These are phyloP conservation scores for Netelia fuscicornis DNA, from an alignment of 2,888 invertebrate species.

Conservation along the genomic window DNA sequence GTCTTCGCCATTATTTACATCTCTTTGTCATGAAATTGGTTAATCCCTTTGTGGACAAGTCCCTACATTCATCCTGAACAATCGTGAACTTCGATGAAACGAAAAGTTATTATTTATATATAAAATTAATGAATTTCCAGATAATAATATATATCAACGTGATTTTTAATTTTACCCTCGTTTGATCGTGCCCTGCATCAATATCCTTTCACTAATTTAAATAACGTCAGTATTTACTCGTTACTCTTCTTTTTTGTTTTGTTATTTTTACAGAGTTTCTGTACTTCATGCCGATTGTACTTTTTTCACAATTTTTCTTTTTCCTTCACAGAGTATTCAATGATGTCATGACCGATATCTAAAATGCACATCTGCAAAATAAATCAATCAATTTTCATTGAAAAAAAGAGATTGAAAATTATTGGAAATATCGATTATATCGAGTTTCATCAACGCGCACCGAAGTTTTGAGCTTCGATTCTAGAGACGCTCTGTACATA, in stretches of 20 bases:
- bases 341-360: slow-evolving; percentile 16
- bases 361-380: slow-evolving; percentile 14
- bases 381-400: slow-evolving; percentile 1
- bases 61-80: not conserved
- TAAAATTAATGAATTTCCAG: not conserved
- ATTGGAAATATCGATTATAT: too few relatives aligned
- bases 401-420: not conserved
- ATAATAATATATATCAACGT: not conserved
- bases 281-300: slow-evolving; percentile 23
- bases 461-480: not conserved
- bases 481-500: not conserved
- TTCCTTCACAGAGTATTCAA: not conserved
- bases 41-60: not conserved
- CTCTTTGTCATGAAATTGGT: slow-evolving; percentile 8
- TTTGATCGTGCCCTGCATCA: slow-evolving; percentile 19
- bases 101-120: slow-evolving; percentile 39
- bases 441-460: not conserved
- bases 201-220: slow-evolving; percentile 37
- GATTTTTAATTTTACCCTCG: slow-evolving; percentile 17
- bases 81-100: slow-evolving; percentile 19
- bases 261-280: slow-evolving; percentile 23
- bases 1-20: slow-evolving; percentile 43
- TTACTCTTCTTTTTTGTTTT: not conserved
- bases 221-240: slow-evolving; percentile 3
- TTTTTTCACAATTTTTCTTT: not conserved